These are phyloP conservation scores for Microcaecilia unicolor DNA, from an alignment of 2,797 vertebrate species.

Conservation along the genomic window DNA sequence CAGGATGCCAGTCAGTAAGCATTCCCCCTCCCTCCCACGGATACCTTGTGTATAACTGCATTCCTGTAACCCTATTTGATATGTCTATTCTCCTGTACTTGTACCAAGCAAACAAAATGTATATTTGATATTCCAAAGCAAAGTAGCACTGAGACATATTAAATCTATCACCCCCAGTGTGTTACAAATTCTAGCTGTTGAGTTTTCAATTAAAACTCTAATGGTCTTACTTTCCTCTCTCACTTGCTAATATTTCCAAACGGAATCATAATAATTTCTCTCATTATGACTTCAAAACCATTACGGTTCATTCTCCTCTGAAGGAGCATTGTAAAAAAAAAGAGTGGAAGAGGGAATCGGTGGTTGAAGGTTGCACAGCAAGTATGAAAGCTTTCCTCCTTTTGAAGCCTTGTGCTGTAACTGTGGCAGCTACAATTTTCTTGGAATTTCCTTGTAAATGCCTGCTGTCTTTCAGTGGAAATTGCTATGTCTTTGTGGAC, in stretches of 20 bases:
- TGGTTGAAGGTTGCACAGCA: constrained; percentile 36
- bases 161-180: constrained; percentile 5
- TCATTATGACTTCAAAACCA: constrained; percentile 27
- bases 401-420: too few species aligned
- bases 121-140: constrained; percentile 4
- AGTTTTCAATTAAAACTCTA: constrained; percentile 34
- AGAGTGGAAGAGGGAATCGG: constrained; percentile 8
- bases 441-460: too few species aligned
- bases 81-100: too few species aligned
- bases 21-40: too few species aligned
- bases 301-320: constrained; percentile 48
- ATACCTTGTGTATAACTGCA: too few species aligned
- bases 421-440: too few species aligned
- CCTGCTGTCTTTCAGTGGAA: too few species aligned
- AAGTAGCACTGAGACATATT: constrained; percentile 15
- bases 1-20: too few species aligned
- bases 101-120: too few species aligned
- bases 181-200: constrained; percentile 21
- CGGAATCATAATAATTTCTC: constrained; percentile 30
- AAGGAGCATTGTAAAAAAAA: constrained; percentile 21
- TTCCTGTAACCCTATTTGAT: too few species aligned
- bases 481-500: too few species aligned
- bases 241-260: constrained; percentile 20
- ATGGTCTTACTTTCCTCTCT: constrained; percentile 24
- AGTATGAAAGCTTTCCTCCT: too few species aligned